Base-by-base conservation (phyloP, 2,113 vertebrate species). In the Saguinus midas region DNA sequence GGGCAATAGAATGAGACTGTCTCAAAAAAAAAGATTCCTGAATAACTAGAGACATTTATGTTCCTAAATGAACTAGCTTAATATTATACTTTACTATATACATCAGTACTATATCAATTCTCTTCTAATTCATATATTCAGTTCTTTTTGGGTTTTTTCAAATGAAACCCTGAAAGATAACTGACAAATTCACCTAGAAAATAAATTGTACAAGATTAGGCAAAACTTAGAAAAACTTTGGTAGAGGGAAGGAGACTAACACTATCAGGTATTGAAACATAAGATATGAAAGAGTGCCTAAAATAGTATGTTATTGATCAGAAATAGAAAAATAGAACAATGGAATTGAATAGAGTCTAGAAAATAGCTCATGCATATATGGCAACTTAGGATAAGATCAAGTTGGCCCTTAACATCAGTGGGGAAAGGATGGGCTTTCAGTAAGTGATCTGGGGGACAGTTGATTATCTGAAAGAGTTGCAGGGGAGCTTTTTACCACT, bases 91-190 rank as follows among this genome's bases (percentile, higher is more conserved):
- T 23, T 58, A 43, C 37, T 85, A 27, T 79, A 57, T 66, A 32
- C 5, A 73, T 21, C 29, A 72, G 9, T 83, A 88, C 76, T 50
- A 16, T 64, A 29, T 82, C 48, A 50, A 1, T 64, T 96, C 23
- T 86, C 7, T 96, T 76, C 43, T 82, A 61, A 75, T 88, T 94
- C 5, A 55, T 80, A 25, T 55, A 72, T 93, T 90, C 50, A 23
- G 20, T 83, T 96, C 48, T 66, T 13, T 82, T 93, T 17, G 66
- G 21, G 13, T 96, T 96, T 87, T 58, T 87, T 58, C 83, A 83
- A 78, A 50, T 92, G 40, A 90, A 90, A 64, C 37, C 83, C 87
- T 84, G 64, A 35, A 79, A 32, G 6, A 79, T 87, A 86, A 80
- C 93, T 93, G 68, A 86, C 32, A 91, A 20, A 52, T 68, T 94